phyloP scores from a whole-genome alignment of 2,113 vertebrate species.

The Orycteropus afer region DNA sequence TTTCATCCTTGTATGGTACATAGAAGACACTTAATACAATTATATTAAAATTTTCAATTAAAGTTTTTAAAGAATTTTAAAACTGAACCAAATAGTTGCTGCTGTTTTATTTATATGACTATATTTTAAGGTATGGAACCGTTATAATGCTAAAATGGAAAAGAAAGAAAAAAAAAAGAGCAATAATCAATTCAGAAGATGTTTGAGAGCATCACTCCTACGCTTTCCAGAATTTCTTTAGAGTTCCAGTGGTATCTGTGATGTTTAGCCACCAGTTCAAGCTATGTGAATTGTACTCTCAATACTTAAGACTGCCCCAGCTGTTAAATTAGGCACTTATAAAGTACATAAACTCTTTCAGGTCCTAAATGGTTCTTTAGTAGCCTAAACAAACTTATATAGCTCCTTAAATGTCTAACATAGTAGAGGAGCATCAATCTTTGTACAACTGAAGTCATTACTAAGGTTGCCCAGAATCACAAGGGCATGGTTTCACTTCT shows the following conservation, averaged over 20 bases:
- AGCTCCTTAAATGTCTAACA: background rate
- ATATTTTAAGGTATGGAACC: background rate
- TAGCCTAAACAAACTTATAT: slow-evolving; percentile 8
- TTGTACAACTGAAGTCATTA: background rate
- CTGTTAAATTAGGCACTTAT: background rate
- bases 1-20: background rate
- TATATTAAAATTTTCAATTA: slow-evolving; percentile 8
- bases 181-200: background rate
- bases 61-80: slow-evolving; percentile 20
- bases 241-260: background rate
- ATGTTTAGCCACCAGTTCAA: slow-evolving; percentile 7
- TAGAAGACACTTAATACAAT: background rate
- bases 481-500: background rate
- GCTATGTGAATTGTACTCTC: background rate
- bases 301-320: background rate
- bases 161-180: slow-evolving; percentile 1
- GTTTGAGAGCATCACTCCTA: background rate
- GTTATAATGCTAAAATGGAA: background rate
- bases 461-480: background rate
- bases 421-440: background rate
- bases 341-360: slow-evolving; percentile 39
- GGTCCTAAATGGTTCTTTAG: background rate
- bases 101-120: background rate
- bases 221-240: background rate
- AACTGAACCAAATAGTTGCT: background rate